Evolutionary conservation across 2,888 invertebrate species (phyloP), one percentile per base, ranked within the genome.

Genomic region (Busseola fusca): DNA sequence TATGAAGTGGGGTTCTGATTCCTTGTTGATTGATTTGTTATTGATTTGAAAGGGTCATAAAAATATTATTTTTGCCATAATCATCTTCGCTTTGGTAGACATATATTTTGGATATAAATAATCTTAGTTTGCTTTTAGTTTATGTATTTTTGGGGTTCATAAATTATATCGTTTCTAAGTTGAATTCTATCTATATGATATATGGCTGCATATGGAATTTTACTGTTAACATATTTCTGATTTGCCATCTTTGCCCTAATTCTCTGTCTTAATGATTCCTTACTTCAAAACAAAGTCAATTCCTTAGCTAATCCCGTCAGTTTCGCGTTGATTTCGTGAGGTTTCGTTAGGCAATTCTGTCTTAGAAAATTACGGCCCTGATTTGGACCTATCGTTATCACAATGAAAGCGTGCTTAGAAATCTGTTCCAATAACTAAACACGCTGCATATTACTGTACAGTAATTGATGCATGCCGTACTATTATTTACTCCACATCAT

Each of bases 401-500:
- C 6, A 50, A 57, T 52, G 16, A 52, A 60, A 48, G 21, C 4
- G 16, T 56, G 18, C 16, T 52, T 30, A 52, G 42, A 74, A 66
- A 83, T 71, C 57, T 58, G 42, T 69, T 69, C 37, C 57, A 74
- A 60, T 69, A 59, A 27, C 37, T 59, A 64, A 63, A 72, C 42
- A 42, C 50, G 65, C 37, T 42, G n/a, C 34, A 52, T 60, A 68
- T 62, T 27, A n/a, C 27, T 64, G 27, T 57, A 18, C 42, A 30
- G 10, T 52, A 66, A 54, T 69, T 68, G 62, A 62, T 58, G 67
- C 64, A 73, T 78, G 68, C 58, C 69, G 72, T 48, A 60, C 64
- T 63, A 60, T 57, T 82, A 74, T 79, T 74, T 74, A 72, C 69
- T 66, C 64, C 57, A 52, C 68, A 65, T 75, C 59, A 68, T 75